Evolutionary conservation across 1,140 invertebrate genomes (phyloP).

Genomic region (Agrilus planipennis): DNA sequence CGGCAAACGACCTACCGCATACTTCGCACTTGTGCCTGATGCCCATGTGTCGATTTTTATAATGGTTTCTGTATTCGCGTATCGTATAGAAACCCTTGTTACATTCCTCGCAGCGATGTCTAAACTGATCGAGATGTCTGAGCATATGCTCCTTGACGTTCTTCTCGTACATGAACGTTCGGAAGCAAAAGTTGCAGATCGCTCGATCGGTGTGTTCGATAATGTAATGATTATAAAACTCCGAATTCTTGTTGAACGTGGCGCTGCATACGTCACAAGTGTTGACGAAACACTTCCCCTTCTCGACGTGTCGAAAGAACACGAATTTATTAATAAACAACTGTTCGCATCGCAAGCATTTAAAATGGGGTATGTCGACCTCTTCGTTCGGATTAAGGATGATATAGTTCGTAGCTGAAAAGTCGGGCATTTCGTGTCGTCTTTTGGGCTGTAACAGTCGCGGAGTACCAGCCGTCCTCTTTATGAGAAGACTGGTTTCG

Average conservation of each 20-base stretch:
- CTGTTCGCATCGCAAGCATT: conserved; percentile 30
- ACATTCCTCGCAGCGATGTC: conserved; percentile 30
- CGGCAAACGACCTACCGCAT: conserved; percentile 48
- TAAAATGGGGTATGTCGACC: conserved; percentile 26
- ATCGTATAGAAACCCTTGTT: conserved; percentile 33
- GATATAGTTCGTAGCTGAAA: conserved; percentile 26
- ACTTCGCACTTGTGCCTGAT: conserved; percentile 38
- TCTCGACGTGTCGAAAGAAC: conserved; percentile 31
- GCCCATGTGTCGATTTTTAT: conserved; percentile 33
- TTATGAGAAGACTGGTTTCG: neutral
- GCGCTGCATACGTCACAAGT: conserved; percentile 39
- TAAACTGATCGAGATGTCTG: conserved; percentile 31
- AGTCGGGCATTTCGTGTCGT: conserved; percentile 28
- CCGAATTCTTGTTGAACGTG: conserved; percentile 36
- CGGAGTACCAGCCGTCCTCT: neutral
- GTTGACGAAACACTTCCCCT: conserved; percentile 32
- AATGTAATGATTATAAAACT: conserved; percentile 38
- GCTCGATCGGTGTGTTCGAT: conserved; percentile 27
- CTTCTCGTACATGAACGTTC: conserved; percentile 34
- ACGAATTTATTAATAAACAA: conserved; percentile 31
- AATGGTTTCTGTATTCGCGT: conserved; percentile 33
- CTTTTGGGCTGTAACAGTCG: conserved; percentile 10
- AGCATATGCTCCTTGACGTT: conserved; percentile 27
- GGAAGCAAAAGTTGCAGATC: conserved; percentile 32
- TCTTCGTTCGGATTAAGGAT: conserved; percentile 24